These are phyloP conservation scores for Heterotilapia buettikoferi DNA, from an alignment of 2,113 vertebrate genomes.

Conservation along the genomic window DNA sequence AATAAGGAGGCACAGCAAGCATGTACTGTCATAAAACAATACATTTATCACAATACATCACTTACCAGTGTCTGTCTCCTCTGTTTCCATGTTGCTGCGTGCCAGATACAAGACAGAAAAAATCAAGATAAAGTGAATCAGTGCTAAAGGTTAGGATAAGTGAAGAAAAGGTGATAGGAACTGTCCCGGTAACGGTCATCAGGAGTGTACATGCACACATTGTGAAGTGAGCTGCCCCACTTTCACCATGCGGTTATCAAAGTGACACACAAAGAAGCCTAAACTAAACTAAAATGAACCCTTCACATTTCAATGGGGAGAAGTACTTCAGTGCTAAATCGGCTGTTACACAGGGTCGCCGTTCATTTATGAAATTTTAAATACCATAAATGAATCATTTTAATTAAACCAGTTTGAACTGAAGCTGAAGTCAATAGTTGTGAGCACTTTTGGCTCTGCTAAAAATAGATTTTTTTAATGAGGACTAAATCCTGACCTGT, in stretches of 20 bases:
- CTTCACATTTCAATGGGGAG: neutral
- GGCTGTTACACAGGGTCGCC: neutral
- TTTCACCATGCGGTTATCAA: neutral
- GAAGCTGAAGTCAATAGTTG: neutral
- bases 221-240: neutral
- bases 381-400: neutral
- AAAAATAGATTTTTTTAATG: neutral
- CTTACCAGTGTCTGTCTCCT: conserved; percentile 69
- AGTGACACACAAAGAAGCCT: neutral
- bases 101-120: conserved; percentile 25
- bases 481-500: neutral
- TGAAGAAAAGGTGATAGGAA: neutral
- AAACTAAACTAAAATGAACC: neutral
- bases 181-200: neutral
- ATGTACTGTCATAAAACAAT: neutral
- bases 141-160: neutral
- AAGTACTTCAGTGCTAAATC: neutral
- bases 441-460: neutral
- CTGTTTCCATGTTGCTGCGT: conserved; percentile 73
- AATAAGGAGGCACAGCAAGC: neutral
- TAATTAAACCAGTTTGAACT: neutral
- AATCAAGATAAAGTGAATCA: neutral
- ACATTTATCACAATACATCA: neutral
- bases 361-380: neutral
- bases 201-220: neutral